Base-by-base conservation (phyloP, 2,888 invertebrate species). In the Malacosoma neustria region DNA sequence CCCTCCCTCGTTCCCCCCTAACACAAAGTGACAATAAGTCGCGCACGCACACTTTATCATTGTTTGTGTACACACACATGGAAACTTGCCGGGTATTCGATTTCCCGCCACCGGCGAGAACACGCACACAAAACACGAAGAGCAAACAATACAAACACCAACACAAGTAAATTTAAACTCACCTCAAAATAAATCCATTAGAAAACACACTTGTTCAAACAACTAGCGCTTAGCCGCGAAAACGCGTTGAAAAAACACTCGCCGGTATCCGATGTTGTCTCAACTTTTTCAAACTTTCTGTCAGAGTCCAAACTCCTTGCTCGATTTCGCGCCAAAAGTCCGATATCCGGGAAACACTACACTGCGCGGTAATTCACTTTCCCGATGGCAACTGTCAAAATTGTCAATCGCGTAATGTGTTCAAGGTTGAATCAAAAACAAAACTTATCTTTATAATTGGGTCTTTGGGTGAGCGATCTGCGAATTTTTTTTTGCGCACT, bases 121-220 rank as follows among this genome's bases (percentile, higher is more conserved):
- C 81, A 80, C 81, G 68, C 84, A 81, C 82, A 84, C 81, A 72
- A 80, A 84, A 82, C 73, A 82, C 79, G 59, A 60, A 65, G 64
- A 74, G 61, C 82, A 81, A 84, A 85, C 85, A 84, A 84, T 81
- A 84, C 80, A 80, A 80, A 81, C 81, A 84, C 84, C 72, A 75
- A 77, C 84, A 84, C 73, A 74, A 81, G 84, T 84, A 84, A 84
- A 82, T 82, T 85, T 84, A 79, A 84, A 84, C 84, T 85, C 84
- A 85, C 85, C 85, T 85, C 81, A 85, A 84, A 85, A 85, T 84
- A 85, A 84, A 84, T 84, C 85, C 85, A 85, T 85, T 85, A 85
- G 85, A 85, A 85, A 84, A 85, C 84, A 85, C 85, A 85, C 82
- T 85, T 84, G 85, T 85, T 84, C 82, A 85, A 85, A 85, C 84